A percentile compares a stretch with the other conserved stretches of the same genome.
These are phyloP conservation scores for Coenonympha glycerion DNA, from an alignment of 2,888 invertebrate species.

Conservation along the genomic window DNA sequence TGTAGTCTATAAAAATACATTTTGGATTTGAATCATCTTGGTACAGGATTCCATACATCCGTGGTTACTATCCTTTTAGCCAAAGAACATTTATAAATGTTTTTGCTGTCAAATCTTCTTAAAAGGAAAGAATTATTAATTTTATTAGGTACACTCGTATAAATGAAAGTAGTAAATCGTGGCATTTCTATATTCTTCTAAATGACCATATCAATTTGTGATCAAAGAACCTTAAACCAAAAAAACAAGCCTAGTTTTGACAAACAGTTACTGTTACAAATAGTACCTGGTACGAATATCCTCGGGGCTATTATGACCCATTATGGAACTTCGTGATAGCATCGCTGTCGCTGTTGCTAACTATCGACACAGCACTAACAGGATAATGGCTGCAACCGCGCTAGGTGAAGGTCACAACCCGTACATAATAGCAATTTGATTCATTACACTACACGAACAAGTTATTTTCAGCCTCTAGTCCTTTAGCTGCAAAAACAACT, in stretches of 20 bases:
- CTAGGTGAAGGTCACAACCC: constrained; percentile 29
- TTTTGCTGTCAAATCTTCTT: too few species aligned
- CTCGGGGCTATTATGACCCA: neutral
- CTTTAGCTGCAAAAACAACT: constrained; percentile 5
- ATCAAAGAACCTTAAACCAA: neutral
- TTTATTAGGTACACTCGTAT: too few species aligned
- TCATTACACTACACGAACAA: constrained; percentile 5
- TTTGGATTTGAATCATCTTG: too few species aligned
- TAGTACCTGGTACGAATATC: neutral
- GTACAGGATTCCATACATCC: too few species aligned
- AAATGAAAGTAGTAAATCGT: too few species aligned
- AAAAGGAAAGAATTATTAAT: too few species aligned
- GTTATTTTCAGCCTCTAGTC: constrained; percentile 6
- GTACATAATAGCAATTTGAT: constrained; percentile 14
- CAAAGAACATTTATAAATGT: too few species aligned
- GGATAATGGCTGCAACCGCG: constrained; percentile 42
- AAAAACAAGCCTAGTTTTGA: neutral
- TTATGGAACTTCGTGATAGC: neutral
- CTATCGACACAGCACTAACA: constrained; percentile 33
- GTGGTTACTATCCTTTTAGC: too few species aligned
- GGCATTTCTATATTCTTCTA: too few species aligned
- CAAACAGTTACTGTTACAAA: neutral
- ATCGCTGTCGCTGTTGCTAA: constrained; percentile 5
- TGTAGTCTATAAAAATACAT: too few species aligned
- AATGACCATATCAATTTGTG: too few species aligned